Base-by-base conservation (phyloP, 2,797 vertebrate genomes). In the Presbytis comata region DNA sequence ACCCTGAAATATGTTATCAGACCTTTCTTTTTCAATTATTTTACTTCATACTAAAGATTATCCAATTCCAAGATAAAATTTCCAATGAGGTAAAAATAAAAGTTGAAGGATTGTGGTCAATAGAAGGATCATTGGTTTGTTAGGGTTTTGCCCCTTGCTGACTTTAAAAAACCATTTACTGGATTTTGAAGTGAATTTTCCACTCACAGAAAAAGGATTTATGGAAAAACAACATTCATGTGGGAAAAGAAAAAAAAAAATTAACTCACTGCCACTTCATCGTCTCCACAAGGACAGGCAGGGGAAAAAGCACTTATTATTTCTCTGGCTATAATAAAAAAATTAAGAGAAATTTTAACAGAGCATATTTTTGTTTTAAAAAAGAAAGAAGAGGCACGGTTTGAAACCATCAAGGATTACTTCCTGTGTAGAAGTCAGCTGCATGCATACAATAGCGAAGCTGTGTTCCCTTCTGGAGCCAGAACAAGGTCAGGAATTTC, bases 391-490 rank as follows among this genome's bases (percentile, higher is more conserved):
- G 91, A 98, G 92, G 72, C 91, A 95, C 89, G 80, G 39, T 85
- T 98, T 96, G 96, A 86, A 98, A 98, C 97, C 98, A 98, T 93
- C 94, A 95, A 79, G 97, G 97, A 99, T 98, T 98, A 98, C 98
- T 99, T 99, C 99, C 99, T 99, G 98, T 98, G 96, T 98, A 98
- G 98, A 98, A 98, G 98, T 99, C 99, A 99, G 98, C 98, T 99
- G 99, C 98, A 98, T 98, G 98, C 94, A 97, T 85, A 98, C 98
- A 98, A 98, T 97, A 97, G 98, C 55, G 91, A 96, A 97, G 61
- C 93, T 97, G 93, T 96, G 82, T 95, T 97, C 96, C 82, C 97
- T 98, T 93, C 96, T 98, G 97, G 99, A 99, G 98, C 99, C 98
- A 98, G 98, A 99, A 98, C 98, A 99, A 98, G 98, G 98, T 98